A percentile compares a stretch with the other conserved stretches of the same genome.
These are phyloP conservation scores for Xylota segnis DNA, from an alignment of 2,888 invertebrate genomes.

Conservation along the genomic window DNA sequence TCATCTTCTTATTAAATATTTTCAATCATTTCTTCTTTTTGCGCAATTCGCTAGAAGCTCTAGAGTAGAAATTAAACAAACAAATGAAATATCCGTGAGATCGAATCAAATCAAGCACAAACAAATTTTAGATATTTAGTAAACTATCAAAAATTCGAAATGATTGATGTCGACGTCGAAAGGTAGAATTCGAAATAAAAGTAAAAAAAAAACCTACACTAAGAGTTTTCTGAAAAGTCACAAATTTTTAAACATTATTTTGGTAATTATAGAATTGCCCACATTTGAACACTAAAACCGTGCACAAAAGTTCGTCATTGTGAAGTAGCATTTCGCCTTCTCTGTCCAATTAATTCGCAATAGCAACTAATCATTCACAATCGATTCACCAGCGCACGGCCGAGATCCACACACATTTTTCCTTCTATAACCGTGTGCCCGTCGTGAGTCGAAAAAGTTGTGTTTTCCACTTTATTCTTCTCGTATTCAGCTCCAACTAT, in stretches of 20 bases:
- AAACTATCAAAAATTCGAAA: too few species aligned
- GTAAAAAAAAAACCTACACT: too few species aligned
- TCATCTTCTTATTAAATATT: too few species aligned
- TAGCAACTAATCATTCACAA: conserved; percentile 61
- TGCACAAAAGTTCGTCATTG: conserved; percentile 36
- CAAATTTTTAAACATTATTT: not conserved
- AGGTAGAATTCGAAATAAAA: too few species aligned
- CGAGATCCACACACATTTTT: conserved; percentile 67
- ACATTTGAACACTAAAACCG: conserved; percentile 7
- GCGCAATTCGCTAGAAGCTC: too few species aligned
- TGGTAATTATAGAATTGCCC: not conserved
- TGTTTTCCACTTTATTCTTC: conserved; percentile 66
- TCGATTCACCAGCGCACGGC: conserved; percentile 61
- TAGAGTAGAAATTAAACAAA: too few species aligned
- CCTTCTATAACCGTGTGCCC: conserved; percentile 70
- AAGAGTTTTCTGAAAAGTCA: too few species aligned
- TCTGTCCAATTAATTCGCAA: conserved; percentile 56
- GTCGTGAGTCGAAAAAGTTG: conserved; percentile 70
- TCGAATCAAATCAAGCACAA: too few species aligned
- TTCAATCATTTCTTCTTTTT: too few species aligned
- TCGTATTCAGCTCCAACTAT: conserved; percentile 60
- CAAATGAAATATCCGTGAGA: too few species aligned
- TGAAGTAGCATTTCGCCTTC: conserved; percentile 32
- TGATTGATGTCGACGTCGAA: too few species aligned
- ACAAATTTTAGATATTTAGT: too few species aligned